phyloP scores from a whole-genome alignment of 2,113 vertebrate species.

The Eclectus roratus region DNA sequence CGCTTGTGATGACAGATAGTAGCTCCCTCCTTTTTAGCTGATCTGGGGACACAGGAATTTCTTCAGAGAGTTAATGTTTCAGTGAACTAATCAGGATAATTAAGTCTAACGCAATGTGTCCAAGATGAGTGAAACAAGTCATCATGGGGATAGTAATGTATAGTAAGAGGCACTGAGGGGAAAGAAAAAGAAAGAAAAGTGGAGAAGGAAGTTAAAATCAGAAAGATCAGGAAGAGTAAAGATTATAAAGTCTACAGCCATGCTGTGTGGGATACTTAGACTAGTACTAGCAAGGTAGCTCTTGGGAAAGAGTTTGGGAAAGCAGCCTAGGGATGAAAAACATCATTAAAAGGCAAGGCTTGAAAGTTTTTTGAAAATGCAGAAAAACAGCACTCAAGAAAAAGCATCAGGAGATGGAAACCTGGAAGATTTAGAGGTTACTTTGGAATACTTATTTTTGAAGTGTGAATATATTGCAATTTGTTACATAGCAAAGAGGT shows the following conservation, averaged over 20 bases:
- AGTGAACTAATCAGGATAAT: background rate
- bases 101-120: background rate
- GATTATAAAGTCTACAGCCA: background rate
- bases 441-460: background rate
- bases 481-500: background rate
- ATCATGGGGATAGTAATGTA: background rate
- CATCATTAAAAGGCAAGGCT: background rate
- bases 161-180: background rate
- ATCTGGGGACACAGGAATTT: background rate
- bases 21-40: background rate
- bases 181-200: background rate
- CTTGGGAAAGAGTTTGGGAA: background rate
- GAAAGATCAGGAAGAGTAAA: background rate
- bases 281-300: accelerated
- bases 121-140: background rate
- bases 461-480: background rate
- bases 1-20: background rate
- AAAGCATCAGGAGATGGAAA: background rate
- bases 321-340: background rate
- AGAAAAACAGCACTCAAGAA: background rate
- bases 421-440: background rate
- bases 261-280: background rate
- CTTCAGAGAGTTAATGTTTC: background rate
- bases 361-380: background rate
- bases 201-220: background rate